Base-by-base conservation (phyloP, 2,888 invertebrate genomes). In the Pyrrhosoma nymphula region DNA sequence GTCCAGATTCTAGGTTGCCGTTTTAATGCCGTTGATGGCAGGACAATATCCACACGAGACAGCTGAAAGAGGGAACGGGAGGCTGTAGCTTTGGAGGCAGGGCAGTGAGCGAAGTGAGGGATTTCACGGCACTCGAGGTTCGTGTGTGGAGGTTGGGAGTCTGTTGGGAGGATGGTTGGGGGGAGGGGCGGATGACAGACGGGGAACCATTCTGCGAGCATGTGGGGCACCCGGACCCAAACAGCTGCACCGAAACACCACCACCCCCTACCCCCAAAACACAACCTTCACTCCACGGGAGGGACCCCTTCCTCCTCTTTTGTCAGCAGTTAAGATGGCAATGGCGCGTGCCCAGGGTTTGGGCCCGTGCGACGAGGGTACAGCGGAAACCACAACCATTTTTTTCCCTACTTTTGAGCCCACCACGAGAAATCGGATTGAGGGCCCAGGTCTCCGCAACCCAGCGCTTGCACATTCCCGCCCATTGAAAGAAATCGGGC, bases 341-440 rank as follows among this genome's bases (percentile, higher is more conserved):
- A 69, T 26, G 82, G 82, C 82, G 82, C 82, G 82, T 82, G 82
- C 82, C 82, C 35, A 14, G 60, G 30, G 35, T 82, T 35, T 82
- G 82, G 82, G 82, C 35, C 82, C 82, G 35, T 82, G 82, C 82
- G 82, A 35, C 82, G 69, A 69, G 69, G 69, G 69, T 30, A 82
- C 60, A 12, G 82, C 30, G 30, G 82, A 82, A 35, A 30, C 82
- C 82, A 35, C 82, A 35, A 35, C 82, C 35, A 26, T 82, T 35
- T 82, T 82, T 82, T 82, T 82, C 18, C n/a, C 82, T 35, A 12
- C 82, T 82, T 16, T 12, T 20, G 26, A 35, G 30, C 35, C 82
- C 82, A 35, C 82, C 82, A 18, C 82, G 30, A 35, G 82, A 82
- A 82, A 82, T 82, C 82, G 35, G 82, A 82, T 82, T 35, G 30